Evolutionary conservation across 2,888 invertebrate species (phyloP), one percentile per base, ranked within the genome.

Genomic region (Drosophila glabriapex): DNA sequence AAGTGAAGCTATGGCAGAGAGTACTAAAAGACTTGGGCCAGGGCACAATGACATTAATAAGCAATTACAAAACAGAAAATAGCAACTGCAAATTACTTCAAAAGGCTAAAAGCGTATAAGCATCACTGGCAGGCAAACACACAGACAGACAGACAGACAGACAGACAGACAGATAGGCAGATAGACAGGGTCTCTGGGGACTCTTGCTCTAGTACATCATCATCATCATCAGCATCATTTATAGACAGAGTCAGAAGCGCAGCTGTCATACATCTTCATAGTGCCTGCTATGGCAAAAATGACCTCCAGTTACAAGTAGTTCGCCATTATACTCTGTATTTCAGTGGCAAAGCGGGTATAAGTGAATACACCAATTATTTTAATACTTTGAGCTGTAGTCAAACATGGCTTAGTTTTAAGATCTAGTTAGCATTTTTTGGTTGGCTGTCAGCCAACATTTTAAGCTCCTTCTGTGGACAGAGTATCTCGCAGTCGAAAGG

Each of bases 41-140:
- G 63, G 29, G 58, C 83, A 87, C 85, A 88, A 90, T 85, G 85
- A 88, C 89, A 85, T 88, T 85, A 90, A 85, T 90, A 85, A 85
- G 85, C 90, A 85, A 85, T 85, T 85, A 83, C 83, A 81, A 85
- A 83, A 78, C 79, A 89, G 89, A 90, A 79, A 87, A 90, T 86
- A 76, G 84, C 89, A 90, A 90, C 80, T 82, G 90, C 86, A 89
- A 90, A 90, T 90, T 90, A 82, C 83, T 90, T 89, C 84, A 86
- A 86, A 85, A 86, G 79, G 82, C 90, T 81, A 82, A 83, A 68
- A 77, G 73, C 67, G 52, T 53, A 55, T 58, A 62, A 54, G 69
- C 46, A 43, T 28, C 53, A 16, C 67, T 60, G 31, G n/a, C 53
- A 19, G 37, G 19, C 37, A 37, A 37, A 59, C 68, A 66, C 22